phyloP scores from a whole-genome alignment of 2,113 vertebrate species.

The Smithornis capensis region DNA sequence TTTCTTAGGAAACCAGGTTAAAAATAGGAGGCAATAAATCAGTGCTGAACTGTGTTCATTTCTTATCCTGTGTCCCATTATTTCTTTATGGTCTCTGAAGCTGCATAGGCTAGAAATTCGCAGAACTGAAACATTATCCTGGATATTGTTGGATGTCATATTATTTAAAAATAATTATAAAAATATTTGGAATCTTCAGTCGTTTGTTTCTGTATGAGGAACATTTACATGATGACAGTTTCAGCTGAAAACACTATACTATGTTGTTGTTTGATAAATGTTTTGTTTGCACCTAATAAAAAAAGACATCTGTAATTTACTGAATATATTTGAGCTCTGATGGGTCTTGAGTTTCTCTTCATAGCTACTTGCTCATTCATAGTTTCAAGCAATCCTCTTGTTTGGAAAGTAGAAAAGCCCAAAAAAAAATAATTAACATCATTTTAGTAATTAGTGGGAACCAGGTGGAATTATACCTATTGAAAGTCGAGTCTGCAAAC shows the following conservation, averaged over 20 bases:
- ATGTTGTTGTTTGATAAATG: background rate
- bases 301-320: conserved; percentile 5
- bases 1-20: conserved; percentile 33
- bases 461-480: background rate
- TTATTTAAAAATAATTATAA: background rate
- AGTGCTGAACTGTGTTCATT: conserved; percentile 7
- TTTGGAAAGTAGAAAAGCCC: background rate
- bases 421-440: background rate
- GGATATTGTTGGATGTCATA: background rate
- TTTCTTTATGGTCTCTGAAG: conserved; percentile 1
- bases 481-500: background rate
- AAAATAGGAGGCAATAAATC: conserved; percentile 65
- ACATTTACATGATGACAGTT: background rate
- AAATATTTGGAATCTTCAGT: background rate
- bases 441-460: background rate
- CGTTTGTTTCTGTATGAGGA: background rate
- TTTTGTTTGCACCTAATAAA: background rate
- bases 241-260: background rate
- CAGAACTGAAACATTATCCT: background rate
- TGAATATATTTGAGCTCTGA: background rate
- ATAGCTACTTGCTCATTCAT: background rate
- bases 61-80: conserved; percentile 7
- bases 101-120: background rate
- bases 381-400: background rate
- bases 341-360: background rate